phyloP scores from a whole-genome alignment of 2,888 invertebrate genomes.

The Hartigia nigra region DNA sequence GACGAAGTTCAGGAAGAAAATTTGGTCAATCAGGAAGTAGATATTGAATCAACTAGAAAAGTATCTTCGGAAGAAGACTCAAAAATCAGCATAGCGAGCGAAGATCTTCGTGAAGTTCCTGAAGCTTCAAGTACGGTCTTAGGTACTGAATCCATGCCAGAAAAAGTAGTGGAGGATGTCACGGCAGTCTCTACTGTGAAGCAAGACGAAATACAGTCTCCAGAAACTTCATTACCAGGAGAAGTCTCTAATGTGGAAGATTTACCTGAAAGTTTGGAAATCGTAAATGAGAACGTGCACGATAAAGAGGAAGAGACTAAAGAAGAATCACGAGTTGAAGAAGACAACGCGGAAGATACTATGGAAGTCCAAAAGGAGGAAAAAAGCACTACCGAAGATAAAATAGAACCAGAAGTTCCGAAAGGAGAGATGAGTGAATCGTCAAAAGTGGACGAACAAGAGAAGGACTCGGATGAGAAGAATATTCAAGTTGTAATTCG shows the following conservation, averaged over 20 bases:
- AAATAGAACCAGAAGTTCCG: constrained; percentile 6
- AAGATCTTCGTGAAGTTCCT: neutral
- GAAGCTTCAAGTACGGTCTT: neutral
- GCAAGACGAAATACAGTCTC: neutral
- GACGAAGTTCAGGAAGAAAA: neutral
- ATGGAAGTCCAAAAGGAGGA: constrained; percentile 2
- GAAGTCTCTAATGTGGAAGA: neutral
- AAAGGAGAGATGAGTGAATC: constrained; percentile 3
- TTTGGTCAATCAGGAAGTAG: neutral
- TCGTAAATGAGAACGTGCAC: neutral
- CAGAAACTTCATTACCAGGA: neutral
- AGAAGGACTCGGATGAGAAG: neutral
- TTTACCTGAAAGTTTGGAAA: neutral
- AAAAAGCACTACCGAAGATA: neutral
- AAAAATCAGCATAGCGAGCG: neutral
- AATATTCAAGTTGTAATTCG: neutral
- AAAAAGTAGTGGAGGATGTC: neutral
- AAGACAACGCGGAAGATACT: neutral
- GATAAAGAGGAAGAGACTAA: neutral
- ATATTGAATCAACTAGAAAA: neutral
- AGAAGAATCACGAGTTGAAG: constrained; percentile 1
- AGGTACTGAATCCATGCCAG: neutral
- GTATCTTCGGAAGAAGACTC: neutral
- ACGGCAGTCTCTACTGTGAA: neutral
- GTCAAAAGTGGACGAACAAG: neutral